Conservation (phyloP, 2,113 vertebrate species). For the Oplegnathus fasciatus region DNA sequence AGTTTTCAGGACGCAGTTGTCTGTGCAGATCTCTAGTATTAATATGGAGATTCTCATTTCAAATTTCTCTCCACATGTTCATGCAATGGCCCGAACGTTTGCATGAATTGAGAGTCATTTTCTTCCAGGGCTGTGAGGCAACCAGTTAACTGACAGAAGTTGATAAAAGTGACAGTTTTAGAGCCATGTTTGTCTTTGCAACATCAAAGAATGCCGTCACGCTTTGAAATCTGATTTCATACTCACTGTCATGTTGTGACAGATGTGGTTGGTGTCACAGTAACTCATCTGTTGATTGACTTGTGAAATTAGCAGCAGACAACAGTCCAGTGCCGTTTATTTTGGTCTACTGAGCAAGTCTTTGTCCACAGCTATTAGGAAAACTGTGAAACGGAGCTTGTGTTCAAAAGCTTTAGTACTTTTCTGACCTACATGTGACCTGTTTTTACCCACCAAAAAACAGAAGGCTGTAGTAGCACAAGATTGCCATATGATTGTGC, state of each 20-base stretch:
- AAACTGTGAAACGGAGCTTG: background rate
- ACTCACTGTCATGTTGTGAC: conserved; percentile 16
- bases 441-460: background rate
- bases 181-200: background rate
- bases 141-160: background rate
- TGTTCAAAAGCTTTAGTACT: background rate
- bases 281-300: conserved; percentile 22
- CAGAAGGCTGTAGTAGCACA: background rate
- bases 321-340: background rate
- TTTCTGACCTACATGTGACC: background rate
- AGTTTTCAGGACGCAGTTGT: background rate
- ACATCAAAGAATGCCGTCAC: background rate
- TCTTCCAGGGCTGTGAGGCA: background rate
- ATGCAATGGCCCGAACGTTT: background rate
- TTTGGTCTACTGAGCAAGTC: background rate
- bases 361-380: background rate
- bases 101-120: background rate
- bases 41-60: background rate
- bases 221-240: conserved; percentile 29
- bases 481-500: background rate
- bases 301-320: background rate
- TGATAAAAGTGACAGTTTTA: conserved; percentile 13
- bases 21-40: background rate
- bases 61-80: background rate
- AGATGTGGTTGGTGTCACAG: conserved; percentile 14